These are phyloP conservation scores for Drosophila falleni DNA, from an alignment of 2,888 invertebrate species.

Conservation along the genomic window DNA sequence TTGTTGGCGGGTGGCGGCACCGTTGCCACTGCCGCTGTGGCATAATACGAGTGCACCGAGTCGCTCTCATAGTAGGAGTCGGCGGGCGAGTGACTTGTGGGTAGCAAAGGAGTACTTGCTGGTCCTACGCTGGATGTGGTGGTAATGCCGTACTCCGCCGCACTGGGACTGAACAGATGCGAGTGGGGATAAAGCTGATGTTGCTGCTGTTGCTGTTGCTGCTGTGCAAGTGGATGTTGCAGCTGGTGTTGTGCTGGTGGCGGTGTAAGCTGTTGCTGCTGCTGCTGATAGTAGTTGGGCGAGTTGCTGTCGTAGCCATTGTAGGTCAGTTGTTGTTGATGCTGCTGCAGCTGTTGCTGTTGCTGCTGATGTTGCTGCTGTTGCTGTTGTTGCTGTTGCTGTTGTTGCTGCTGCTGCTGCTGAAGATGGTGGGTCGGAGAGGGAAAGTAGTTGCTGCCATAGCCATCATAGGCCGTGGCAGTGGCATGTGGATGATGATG, in stretches of 20 bases:
- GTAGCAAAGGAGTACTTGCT: slow-evolving; percentile 80
- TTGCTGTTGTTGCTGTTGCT: slow-evolving; percentile 38
- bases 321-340: slow-evolving; percentile 75
- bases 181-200: slow-evolving; percentile 83
- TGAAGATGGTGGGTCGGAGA: slow-evolving; percentile 64
- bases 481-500: slow-evolving; percentile 84
- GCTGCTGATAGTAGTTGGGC: slow-evolving; percentile 72
- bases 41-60: slow-evolving; percentile 84
- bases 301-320: slow-evolving; percentile 79
- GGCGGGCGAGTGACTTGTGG: slow-evolving; percentile 84
- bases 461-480: slow-evolving; percentile 79
- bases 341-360: slow-evolving; percentile 55
- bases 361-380: slow-evolving; percentile 54
- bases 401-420: slow-evolving; percentile 57
- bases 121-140: slow-evolving; percentile 71
- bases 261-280: slow-evolving; percentile 74
- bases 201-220: slow-evolving; percentile 56
- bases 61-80: slow-evolving; percentile 85
- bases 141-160: slow-evolving; percentile 85
- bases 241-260: slow-evolving; percentile 68
- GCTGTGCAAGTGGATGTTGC: slow-evolving; percentile 58
- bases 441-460: slow-evolving; percentile 79
- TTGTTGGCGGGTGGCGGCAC: slow-evolving; percentile 78
- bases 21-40: slow-evolving; percentile 80
- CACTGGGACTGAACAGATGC: slow-evolving; percentile 85